phyloP scores from a whole-genome alignment of 2,113 vertebrate species.

The Sturnus vulgaris region DNA sequence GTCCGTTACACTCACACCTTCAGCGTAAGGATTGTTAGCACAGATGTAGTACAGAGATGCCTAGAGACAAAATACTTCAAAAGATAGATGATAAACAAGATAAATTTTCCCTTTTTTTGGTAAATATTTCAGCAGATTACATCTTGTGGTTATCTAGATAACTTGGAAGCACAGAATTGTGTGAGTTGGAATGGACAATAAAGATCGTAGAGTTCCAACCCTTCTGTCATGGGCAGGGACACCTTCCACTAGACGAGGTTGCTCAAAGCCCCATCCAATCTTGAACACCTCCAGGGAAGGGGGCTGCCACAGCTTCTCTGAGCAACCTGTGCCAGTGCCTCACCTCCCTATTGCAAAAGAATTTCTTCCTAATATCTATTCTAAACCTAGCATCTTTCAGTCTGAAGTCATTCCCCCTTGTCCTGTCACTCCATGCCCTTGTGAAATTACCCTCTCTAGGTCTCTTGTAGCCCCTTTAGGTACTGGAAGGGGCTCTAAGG shows the following conservation, averaged over 20 bases:
- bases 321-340: background rate
- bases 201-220: fast-evolving
- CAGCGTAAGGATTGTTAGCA: background rate
- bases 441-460: background rate
- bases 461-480: background rate
- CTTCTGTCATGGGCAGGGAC: background rate
- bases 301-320: background rate
- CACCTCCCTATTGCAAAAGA: background rate
- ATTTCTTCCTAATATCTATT: background rate
- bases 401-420: background rate
- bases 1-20: background rate
- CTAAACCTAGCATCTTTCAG: background rate
- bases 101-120: background rate
- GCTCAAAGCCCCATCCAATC: background rate
- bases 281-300: background rate
- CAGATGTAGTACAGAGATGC: background rate
- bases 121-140: background rate
- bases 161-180: background rate
- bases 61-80: background rate
- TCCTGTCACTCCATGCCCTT: background rate
- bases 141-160: background rate
- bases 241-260: background rate
- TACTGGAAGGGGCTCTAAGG: background rate
- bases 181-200: background rate
- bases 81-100: background rate